These are phyloP conservation scores for Rhinatrema bivittatum DNA, from an alignment of 2,797 vertebrate species.

Conservation along the genomic window DNA sequence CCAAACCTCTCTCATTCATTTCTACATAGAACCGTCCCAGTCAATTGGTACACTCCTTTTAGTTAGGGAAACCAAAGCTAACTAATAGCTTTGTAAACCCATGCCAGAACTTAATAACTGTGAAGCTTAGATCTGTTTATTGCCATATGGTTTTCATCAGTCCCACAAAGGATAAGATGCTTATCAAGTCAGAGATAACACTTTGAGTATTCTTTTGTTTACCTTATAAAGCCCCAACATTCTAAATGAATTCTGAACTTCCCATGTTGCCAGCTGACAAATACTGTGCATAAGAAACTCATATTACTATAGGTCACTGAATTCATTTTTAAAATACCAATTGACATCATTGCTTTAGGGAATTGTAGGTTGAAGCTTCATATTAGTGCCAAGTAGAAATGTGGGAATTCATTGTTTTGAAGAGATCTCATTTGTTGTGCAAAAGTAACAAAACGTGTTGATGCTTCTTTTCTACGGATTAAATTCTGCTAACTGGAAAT, in stretches of 20 bases:
- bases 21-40: no score
- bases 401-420: conserved; percentile 59
- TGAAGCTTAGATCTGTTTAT: no score
- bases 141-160: conserved; percentile 12
- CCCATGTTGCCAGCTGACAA: conserved; percentile 45
- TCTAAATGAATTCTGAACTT: conserved; percentile 41
- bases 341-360: conserved; percentile 73
- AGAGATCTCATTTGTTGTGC: conserved; percentile 31
- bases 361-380: conserved; percentile 61
- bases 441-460: conserved; percentile 14
- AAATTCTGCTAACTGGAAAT: conserved; percentile 25
- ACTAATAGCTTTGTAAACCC: no score
- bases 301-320: conserved; percentile 91
- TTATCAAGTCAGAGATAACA: conserved; percentile 19
- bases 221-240: conserved; percentile 22
- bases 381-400: conserved; percentile 62
- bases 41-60: no score
- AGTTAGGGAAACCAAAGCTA: no score
- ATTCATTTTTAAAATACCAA: conserved; percentile 87
- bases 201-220: conserved; percentile 30
- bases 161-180: conserved; percentile 8
- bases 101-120: no score
- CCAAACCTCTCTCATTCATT: no score
- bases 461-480: conserved; percentile 23
- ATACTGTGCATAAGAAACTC: conserved; percentile 71